Evolutionary conservation across 2,113 vertebrate genomes (phyloP).

Genomic region (Anoura caudifer): DNA sequence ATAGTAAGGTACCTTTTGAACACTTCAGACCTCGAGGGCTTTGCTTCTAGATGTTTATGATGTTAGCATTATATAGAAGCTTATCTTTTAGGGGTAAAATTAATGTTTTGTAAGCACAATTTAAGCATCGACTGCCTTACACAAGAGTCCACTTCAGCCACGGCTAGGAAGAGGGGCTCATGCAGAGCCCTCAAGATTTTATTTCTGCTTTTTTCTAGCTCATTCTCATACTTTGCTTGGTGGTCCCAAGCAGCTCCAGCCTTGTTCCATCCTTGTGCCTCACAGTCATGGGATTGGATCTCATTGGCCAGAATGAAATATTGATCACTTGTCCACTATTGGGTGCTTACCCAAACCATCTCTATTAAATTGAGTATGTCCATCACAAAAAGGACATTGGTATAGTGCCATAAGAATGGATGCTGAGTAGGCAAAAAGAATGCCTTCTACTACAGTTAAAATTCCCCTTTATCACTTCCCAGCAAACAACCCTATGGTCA

Average conservation of each 20-base stretch:
- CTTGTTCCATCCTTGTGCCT: background rate
- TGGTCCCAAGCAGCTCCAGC: background rate
- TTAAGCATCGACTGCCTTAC: background rate
- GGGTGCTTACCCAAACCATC: background rate
- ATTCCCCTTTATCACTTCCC: background rate
- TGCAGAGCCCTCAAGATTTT: background rate
- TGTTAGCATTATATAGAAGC: background rate
- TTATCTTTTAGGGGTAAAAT: background rate
- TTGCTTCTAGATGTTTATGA: background rate
- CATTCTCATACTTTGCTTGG: background rate
- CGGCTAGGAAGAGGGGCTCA: no score
- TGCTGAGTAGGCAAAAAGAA: constrained; percentile 23
- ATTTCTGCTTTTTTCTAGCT: background rate
- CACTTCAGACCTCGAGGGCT: background rate
- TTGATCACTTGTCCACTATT: background rate
- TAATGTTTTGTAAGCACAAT: background rate
- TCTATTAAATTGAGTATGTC: background rate
- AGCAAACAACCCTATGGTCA: background rate
- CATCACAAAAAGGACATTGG: background rate
- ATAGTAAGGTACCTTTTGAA: background rate
- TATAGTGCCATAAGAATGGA: background rate
- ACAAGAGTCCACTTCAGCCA: background rate
- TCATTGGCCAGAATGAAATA: background rate
- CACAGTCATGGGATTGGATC: background rate
- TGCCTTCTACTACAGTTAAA: background rate